Conservation (phyloP, 2,797 vertebrate species). For the Phyllotis vaccarum region DNA sequence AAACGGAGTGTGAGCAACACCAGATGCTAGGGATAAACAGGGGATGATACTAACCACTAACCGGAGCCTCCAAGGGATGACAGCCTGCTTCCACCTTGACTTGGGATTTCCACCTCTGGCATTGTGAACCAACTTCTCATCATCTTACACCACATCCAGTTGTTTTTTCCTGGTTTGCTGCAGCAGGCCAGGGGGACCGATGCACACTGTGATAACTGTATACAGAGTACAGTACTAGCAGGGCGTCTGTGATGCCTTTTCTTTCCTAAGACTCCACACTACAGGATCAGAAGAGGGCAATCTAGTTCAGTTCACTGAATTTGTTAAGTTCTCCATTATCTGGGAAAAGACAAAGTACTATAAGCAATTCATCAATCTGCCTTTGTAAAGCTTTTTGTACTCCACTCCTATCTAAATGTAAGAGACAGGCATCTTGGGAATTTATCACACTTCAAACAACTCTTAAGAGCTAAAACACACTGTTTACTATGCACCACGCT, state of each 20-base stretch:
- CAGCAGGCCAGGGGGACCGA: not conserved
- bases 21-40: not conserved
- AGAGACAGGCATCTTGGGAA: constrained; percentile 34
- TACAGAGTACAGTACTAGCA: not conserved
- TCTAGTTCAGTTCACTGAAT: not conserved
- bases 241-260: not conserved
- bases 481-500: not conserved
- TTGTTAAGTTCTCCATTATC: not conserved
- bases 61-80: not conserved
- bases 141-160: not conserved
- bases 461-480: not conserved
- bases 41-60: not conserved
- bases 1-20: not conserved
- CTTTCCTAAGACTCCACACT: not conserved
- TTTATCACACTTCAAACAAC: not conserved
- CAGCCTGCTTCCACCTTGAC: not conserved
- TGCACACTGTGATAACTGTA: not conserved
- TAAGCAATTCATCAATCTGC: not conserved
- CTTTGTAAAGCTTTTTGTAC: constrained; percentile 3
- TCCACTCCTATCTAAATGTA: constrained; percentile 12
- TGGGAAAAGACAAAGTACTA: not conserved
- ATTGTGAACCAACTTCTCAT: not conserved
- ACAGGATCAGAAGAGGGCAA: not conserved
- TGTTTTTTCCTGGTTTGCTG: not conserved
- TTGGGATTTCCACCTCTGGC: not conserved